These are phyloP conservation scores for Ptilonorhynchus violaceus DNA, from an alignment of 2,113 vertebrate species.

Conservation along the genomic window DNA sequence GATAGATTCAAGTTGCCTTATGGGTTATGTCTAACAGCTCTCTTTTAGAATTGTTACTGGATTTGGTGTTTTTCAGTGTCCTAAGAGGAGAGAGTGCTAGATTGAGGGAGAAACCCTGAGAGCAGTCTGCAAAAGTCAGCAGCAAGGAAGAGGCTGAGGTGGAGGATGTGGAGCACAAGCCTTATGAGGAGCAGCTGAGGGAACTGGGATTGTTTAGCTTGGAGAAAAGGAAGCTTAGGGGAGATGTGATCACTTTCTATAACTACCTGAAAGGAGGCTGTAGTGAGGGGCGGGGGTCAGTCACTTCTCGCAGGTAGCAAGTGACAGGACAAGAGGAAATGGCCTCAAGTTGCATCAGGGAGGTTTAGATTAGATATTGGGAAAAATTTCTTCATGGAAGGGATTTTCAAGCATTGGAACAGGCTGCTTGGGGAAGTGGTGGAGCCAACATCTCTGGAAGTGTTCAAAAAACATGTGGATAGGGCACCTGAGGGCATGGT, in stretches of 20 bases:
- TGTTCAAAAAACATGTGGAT: neutral
- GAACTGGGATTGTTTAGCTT: neutral
- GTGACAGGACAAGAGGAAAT: neutral
- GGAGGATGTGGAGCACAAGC: neutral
- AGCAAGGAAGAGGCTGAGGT: neutral
- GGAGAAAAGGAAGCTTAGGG: neutral
- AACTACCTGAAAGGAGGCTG: neutral
- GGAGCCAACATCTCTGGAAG: neutral
- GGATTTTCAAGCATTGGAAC: neutral
- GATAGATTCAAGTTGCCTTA: neutral
- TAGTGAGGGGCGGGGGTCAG: neutral
- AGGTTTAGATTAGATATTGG: neutral
- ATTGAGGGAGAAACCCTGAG: neutral
- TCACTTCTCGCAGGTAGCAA: neutral
- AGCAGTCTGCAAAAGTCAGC: neutral
- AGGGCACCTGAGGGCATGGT: neutral
- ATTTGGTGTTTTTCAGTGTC: neutral
- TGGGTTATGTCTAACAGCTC: neutral
- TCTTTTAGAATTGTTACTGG: neutral
- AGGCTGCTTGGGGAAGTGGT: neutral
- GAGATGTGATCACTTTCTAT: neutral
- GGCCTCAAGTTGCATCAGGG: neutral
- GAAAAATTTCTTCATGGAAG: neutral
- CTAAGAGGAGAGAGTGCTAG: neutral
- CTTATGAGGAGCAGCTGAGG: neutral